Evolutionary conservation across 2,888 invertebrate genomes (phyloP), one percentile per base, ranked within the genome.

Genomic region (Oscheius sp.): DNA sequence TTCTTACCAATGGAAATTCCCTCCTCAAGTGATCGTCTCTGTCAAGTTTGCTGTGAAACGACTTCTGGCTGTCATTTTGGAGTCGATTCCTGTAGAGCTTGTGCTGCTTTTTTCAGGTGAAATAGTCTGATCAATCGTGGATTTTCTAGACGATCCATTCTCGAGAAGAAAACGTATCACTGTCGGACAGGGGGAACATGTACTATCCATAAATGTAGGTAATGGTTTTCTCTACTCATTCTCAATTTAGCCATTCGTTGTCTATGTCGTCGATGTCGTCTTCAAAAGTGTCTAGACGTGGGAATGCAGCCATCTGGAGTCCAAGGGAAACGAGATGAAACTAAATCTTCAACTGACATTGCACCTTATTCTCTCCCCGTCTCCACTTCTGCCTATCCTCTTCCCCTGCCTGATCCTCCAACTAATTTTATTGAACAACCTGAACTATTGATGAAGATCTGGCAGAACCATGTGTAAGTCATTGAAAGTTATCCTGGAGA

Each of bases 291-390:
- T 33, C 32, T 54, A 6, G 54, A 54, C 14, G 32, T 36, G 4
- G 54, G 54, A 33, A 54, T 54, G 54, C 54, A 54, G 17, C 47
- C 47, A 20, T 47, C 47, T 22, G 54, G 54, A 22, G 54, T 54
- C 20, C 54, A 54, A 33, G 54, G 54, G n/a, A 54, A 54, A 22
- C 12, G 54, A n/a, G 32, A 54, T n/a, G 3, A 14, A 12, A 41
- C 5, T 2, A 20, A 41, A 20, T n/a, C n/a, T n/a, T n/a, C n/a
- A n/a, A n/a, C n/a, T n/a, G n/a, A n/a, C n/a, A n/a, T n/a, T n/a
- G 5, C 3, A 41, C n/a, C 14, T 41, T 14, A 36, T 8, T 14
- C 14, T 8, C 8, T 4, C 41, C 33, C 32, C 20, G 20, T 20
- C 2, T 30, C 26, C 32, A 33, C 54, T 6, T 32, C 33, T 20